Conservation (phyloP, 1,140 invertebrate species). For the Phymastichus coffea region DNA sequence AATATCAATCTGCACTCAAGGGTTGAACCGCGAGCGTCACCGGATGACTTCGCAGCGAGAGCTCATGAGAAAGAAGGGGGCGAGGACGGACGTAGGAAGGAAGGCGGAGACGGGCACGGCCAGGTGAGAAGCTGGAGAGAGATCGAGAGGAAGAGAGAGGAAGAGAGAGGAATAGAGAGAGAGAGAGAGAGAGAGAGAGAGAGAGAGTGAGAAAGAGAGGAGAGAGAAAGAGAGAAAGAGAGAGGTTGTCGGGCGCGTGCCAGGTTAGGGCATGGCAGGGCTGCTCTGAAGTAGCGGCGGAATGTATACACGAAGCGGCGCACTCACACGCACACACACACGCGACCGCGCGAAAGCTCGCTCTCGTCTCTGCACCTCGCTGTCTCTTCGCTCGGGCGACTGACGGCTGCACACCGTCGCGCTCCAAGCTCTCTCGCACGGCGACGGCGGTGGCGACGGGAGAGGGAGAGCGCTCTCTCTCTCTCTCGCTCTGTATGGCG, state of each 20-base stretch:
- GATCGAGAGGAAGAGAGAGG: slow-evolving; percentile 40
- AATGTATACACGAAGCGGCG: too few relatives aligned
- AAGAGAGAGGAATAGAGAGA: too few relatives aligned
- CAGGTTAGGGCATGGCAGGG: slow-evolving; percentile 52
- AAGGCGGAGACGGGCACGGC: too few relatives aligned
- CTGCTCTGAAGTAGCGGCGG: too few relatives aligned
- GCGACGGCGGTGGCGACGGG: slow-evolving; percentile 45
- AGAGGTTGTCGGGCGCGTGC: neutral
- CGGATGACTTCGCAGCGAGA: too few relatives aligned
- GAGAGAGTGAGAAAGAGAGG: too few relatives aligned
- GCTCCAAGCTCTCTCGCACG: slow-evolving; percentile 36
- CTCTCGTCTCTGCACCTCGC: too few relatives aligned
- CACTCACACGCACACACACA: neutral
- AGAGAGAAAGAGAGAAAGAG: too few relatives aligned
- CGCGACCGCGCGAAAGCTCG: too few relatives aligned
- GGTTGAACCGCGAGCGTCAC: too few relatives aligned
- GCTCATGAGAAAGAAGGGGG: slow-evolving; percentile 14
- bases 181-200: slow-evolving; percentile 34
- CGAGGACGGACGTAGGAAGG: slow-evolving; percentile 29
- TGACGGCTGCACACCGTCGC: neutral
- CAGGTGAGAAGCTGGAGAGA: slow-evolving; percentile 28
- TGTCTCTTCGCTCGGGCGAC: neutral
- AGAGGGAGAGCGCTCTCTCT: slow-evolving; percentile 47
- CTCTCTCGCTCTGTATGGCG: neutral
- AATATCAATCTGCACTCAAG: too few relatives aligned